A percentile compares a stretch with the other conserved stretches of the same genome.
Conservation (phyloP, 2,797 vertebrate species). For the Esox masquinongy region DNA sequence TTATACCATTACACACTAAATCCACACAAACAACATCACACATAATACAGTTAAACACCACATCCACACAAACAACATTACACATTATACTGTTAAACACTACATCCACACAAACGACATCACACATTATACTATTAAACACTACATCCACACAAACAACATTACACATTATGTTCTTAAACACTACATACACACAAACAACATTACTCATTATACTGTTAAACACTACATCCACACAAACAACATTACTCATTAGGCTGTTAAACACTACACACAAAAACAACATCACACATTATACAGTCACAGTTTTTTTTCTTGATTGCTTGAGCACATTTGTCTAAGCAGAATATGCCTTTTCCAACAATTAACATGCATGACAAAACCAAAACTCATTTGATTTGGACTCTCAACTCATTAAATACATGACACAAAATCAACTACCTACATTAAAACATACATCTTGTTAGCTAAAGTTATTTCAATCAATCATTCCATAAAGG, state of each 20-base stretch:
- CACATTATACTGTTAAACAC: neutral
- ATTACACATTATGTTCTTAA: neutral
- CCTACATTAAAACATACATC: too few species aligned
- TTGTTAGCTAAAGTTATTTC: too few species aligned
- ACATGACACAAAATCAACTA: too few species aligned
- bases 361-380: too few species aligned
- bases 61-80: neutral
- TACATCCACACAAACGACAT: neutral
- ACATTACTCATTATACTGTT: neutral
- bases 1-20: constrained; percentile 10
- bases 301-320: too few species aligned
- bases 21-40: neutral
- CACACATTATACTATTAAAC: neutral
- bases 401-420: too few species aligned
- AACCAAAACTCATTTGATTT: too few species aligned
- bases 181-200: neutral
- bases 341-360: too few species aligned
- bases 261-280: neutral
- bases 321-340: too few species aligned
- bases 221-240: neutral
- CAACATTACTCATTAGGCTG: neutral
- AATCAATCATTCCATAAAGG: too few species aligned
- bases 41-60: neutral
- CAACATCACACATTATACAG: neutral
- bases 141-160: neutral